Conservation (phyloP, 2,113 vertebrate genomes). For the Callipepla californica region DNA sequence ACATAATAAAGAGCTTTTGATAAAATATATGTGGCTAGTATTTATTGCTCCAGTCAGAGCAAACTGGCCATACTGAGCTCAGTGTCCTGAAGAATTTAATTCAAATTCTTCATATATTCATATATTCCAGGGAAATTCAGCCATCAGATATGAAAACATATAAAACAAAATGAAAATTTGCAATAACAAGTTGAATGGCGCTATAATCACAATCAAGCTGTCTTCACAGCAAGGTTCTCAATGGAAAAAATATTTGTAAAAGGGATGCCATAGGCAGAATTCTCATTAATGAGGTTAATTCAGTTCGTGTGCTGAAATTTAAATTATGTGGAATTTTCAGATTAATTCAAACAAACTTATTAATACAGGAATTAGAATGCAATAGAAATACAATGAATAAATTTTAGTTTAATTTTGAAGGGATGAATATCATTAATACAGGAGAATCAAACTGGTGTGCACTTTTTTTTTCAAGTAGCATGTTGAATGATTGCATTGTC, state of each 20-base stretch:
- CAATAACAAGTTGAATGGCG: slow-evolving; percentile 5
- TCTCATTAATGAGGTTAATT: slow-evolving; percentile 57
- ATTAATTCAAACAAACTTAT: slow-evolving; percentile 2
- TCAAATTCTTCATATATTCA: neutral
- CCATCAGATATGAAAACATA: neutral
- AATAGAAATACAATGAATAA: slow-evolving; percentile 7
- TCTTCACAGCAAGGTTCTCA: slow-evolving; percentile 42
- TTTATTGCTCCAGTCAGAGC: neutral
- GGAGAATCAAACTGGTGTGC: neutral
- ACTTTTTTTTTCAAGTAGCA: neutral
- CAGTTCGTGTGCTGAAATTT: slow-evolving; percentile 34
- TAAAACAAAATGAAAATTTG: slow-evolving; percentile 28
- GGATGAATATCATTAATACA: slow-evolving; percentile 2
- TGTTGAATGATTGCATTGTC: neutral
- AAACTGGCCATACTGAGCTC: neutral
- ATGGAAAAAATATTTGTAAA: slow-evolving; percentile 9
- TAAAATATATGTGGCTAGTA: neutral
- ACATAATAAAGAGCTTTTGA: neutral
- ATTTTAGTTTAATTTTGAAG: slow-evolving; percentile 30
- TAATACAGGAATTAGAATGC: slow-evolving; percentile 15
- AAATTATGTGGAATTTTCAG: slow-evolving; percentile 14
- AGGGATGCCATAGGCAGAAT: slow-evolving; percentile 29
- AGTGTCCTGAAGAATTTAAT: neutral
- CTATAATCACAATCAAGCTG: slow-evolving; percentile 39
- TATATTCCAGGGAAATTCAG: neutral